These are phyloP conservation scores for Buceros bicornis DNA, from an alignment of 2,797 vertebrate species.

Conservation along the genomic window DNA sequence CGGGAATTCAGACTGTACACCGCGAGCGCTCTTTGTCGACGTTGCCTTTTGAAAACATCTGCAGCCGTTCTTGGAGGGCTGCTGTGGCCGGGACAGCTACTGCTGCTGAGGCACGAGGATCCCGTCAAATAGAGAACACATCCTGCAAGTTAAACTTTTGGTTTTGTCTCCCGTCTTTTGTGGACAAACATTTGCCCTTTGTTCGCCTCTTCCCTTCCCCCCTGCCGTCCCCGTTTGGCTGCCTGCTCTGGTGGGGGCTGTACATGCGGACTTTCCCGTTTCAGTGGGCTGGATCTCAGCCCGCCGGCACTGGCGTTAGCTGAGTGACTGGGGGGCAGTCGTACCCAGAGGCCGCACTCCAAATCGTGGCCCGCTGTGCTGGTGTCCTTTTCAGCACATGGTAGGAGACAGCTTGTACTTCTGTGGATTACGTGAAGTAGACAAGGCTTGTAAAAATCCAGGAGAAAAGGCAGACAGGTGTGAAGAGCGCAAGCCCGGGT, in stretches of 20 bases:
- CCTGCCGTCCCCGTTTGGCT: rapidly evolving
- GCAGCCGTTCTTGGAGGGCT: not conserved
- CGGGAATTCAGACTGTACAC: rapidly evolving
- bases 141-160: not conserved
- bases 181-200: not conserved
- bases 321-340: not conserved
- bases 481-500: not conserved
- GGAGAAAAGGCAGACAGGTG: not conserved
- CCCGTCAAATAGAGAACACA: not conserved
- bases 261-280: not conserved
- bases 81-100: not conserved
- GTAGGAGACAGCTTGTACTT: not conserved
- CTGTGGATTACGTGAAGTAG: not conserved
- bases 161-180: not conserved
- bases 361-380: not conserved
- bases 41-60: not conserved
- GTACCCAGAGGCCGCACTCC: not conserved
- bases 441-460: not conserved
- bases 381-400: not conserved
- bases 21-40: rapidly evolving
- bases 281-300: rapidly evolving
- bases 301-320: not conserved
- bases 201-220: not conserved
- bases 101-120: not conserved
- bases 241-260: not conserved